These are phyloP conservation scores for Drosophila flavopinicola DNA, from an alignment of 2,888 invertebrate species.

Conservation along the genomic window DNA sequence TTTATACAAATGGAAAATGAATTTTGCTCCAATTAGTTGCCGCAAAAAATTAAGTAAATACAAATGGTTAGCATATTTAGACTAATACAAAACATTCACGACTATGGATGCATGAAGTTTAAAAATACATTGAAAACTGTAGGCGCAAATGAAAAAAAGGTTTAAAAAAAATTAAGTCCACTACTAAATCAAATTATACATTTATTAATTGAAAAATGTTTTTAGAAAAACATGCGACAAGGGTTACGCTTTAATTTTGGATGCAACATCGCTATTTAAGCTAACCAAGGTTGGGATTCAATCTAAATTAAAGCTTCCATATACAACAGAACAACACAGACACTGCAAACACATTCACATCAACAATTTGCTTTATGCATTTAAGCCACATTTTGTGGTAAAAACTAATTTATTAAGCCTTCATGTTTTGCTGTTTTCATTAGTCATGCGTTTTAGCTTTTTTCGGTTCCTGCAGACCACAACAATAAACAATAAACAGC, in stretches of 20 bases:
- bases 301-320: too few relatives aligned
- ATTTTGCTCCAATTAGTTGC: not conserved
- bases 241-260: too few relatives aligned
- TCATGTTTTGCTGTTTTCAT: constrained; percentile 44
- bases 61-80: constrained; percentile 1
- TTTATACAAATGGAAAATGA: constrained; percentile 5
- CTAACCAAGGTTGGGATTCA: too few relatives aligned
- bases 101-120: not conserved
- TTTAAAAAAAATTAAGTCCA: too few relatives aligned
- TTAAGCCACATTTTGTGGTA: constrained; percentile 42
- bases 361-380: constrained; percentile 31
- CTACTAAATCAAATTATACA: too few relatives aligned
- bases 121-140: too few relatives aligned
- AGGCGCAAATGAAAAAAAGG: too few relatives aligned
- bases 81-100: not conserved
- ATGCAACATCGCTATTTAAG: too few relatives aligned
- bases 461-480: constrained; percentile 18
- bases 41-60: not conserved
- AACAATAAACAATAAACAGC: constrained; percentile 36
- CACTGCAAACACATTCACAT: not conserved
- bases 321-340: too few relatives aligned
- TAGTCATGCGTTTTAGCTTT: constrained; percentile 26
- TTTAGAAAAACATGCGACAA: too few relatives aligned
- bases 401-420: constrained; percentile 61
- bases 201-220: too few relatives aligned